Evolutionary conservation across 2,888 invertebrate genomes (phyloP), one percentile per base, ranked within the genome.

Genomic region (Embidobia sp.): DNA sequence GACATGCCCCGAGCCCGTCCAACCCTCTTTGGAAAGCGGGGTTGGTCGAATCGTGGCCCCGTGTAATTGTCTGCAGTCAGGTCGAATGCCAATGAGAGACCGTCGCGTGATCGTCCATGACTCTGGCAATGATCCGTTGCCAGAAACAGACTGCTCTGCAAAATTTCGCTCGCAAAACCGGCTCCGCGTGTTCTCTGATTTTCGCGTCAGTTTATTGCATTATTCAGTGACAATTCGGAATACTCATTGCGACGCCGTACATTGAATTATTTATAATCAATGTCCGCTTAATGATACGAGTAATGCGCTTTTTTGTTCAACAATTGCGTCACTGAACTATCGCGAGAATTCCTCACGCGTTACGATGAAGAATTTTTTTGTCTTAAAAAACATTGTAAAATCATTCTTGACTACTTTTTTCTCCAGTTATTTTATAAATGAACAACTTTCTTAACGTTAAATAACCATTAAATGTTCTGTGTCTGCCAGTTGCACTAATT

Each of bases 61-160:
- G 80, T 81, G 80, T 83, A 83, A 83, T 84, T 83, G 82, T 84
- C 81, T 79, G 81, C 79, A 72, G 77, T 70, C 78, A 53, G 67
- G 73, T 63, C 78, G 82, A 84, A 84, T 83, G 79, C 77, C 81
- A 82, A 82, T 82, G 82, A 80, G 81, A 78, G 66, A 66, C 48
- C 63, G 66, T 70, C 35, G 73, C 61, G 69, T 53, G 70, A 74
- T 75, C 78, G 61, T 69, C 64, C 66, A 66, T 63, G 74, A 78
- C 55, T 77, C 72, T 69, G 57, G 27, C 55, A 44, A 77, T 77
- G 72, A 72, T 77, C 61, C 49, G 42, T 40, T 63, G 77, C 70
- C 77, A 66, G 61, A 42, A 66, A 48, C 72, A 63, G 57, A 64
- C 44, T 35, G 44, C 13, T n/a, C 13, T 15, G 53, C 63, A 64